A percentile compares a stretch with the other conserved stretches of the same genome.
phyloP scores from a whole-genome alignment of 1,140 invertebrate genomes.

The Penaeus japonicus region DNA sequence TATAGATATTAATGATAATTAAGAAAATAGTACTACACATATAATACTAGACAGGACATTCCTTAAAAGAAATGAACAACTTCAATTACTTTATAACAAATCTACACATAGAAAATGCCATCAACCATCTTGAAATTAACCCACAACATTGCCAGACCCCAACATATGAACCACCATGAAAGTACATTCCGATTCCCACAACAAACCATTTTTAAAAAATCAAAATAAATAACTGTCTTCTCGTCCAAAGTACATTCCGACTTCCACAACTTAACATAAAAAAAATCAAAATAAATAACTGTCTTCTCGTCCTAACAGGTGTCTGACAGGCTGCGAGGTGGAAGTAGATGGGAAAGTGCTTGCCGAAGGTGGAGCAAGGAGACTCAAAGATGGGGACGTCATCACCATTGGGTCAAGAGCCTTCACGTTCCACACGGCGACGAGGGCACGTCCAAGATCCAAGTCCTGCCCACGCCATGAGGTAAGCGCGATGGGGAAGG shows the following conservation, averaged over 20 bases:
- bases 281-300: too few relatives aligned
- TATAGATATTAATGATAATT: too few relatives aligned
- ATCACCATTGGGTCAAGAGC: slow-evolving; percentile 28
- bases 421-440: slow-evolving; percentile 46
- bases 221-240: background rate
- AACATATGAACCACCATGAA: too few relatives aligned
- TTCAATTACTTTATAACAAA: too few relatives aligned
- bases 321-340: slow-evolving; percentile 34
- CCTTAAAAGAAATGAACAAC: too few relatives aligned
- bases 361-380: background rate
- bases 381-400: slow-evolving; percentile 40
- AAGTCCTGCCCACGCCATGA: slow-evolving; percentile 2
- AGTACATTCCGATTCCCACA: too few relatives aligned
- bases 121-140: too few relatives aligned
- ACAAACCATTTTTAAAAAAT: too few relatives aligned
- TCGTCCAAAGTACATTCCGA: background rate
- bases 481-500: background rate
- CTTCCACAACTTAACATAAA: background rate
- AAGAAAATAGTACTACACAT: too few relatives aligned
- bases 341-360: slow-evolving; percentile 13
- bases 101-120: too few relatives aligned
- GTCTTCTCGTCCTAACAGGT: background rate
- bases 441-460: background rate
- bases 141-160: too few relatives aligned
- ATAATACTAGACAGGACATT: too few relatives aligned